Conservation (phyloP, 2,113 vertebrate species). For the Eulacestoma nigropectus region DNA sequence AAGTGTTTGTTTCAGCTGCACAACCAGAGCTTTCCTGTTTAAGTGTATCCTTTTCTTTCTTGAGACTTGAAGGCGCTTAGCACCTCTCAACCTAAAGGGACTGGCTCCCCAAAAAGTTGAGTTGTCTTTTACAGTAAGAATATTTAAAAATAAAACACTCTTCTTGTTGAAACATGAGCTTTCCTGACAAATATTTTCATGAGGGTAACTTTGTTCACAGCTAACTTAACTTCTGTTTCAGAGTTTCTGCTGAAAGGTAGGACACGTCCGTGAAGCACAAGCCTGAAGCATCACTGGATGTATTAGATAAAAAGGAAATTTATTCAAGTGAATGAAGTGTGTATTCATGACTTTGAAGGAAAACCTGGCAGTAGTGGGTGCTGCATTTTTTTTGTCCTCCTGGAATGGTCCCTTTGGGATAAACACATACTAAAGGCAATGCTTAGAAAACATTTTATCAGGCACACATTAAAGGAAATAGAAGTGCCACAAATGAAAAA, state of each 20-base stretch:
- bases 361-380: slow-evolving; percentile 65
- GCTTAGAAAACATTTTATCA: slow-evolving; percentile 64
- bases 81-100: not conserved
- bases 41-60: not conserved
- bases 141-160: not conserved
- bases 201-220: slow-evolving; percentile 33
- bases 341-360: slow-evolving; percentile 58
- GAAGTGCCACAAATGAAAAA: slow-evolving; percentile 47
- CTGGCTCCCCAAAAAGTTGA: not conserved
- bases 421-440: slow-evolving; percentile 58
- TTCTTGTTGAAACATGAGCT: not conserved
- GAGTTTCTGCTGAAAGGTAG: slow-evolving; percentile 54
- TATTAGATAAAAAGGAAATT: slow-evolving; percentile 71
- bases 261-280: slow-evolving; percentile 40
- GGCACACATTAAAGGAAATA: slow-evolving; percentile 57
- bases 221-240: slow-evolving; percentile 43
- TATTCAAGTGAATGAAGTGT: slow-evolving; percentile 64
- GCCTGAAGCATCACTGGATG: slow-evolving; percentile 69
- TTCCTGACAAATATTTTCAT: slow-evolving; percentile 16
- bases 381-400: slow-evolving; percentile 56
- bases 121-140: not conserved
- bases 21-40: not conserved
- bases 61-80: not conserved
- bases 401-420: slow-evolving; percentile 66
- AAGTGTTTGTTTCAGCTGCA: not conserved